phyloP scores from a whole-genome alignment of 2,797 vertebrate genomes.

The Cyclura pinguis region DNA sequence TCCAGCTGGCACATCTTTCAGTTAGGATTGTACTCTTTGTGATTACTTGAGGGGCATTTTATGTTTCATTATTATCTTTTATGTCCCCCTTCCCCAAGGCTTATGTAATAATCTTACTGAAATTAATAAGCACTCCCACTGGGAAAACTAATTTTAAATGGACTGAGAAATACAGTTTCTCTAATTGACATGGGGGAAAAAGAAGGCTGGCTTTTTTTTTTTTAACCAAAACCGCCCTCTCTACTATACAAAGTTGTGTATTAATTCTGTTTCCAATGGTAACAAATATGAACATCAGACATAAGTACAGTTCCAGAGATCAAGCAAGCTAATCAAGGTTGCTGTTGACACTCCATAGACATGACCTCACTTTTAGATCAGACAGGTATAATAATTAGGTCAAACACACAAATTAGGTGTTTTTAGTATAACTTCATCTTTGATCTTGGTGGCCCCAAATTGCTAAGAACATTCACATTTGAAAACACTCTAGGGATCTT shows the following conservation, averaged over 20 bases:
- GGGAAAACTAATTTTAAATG: constrained; percentile 14
- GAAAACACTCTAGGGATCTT: constrained; percentile 41
- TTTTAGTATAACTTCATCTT: not conserved
- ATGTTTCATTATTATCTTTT: not conserved
- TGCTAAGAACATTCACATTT: constrained; percentile 35
- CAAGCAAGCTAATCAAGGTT: not conserved
- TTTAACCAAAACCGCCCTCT: not conserved
- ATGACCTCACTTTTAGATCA: constrained; percentile 1
- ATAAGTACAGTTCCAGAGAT: constrained; percentile 3
- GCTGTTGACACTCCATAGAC: not conserved
- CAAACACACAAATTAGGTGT: constrained; percentile 36
- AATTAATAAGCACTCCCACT: constrained; percentile 21
- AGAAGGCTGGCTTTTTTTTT: not conserved
- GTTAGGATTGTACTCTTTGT: not conserved
- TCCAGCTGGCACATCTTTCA: no score
- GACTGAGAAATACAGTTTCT: not conserved
- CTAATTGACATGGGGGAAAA: not conserved
- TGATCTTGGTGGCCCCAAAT: constrained; percentile 41
- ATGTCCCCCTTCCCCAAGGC: not conserved
- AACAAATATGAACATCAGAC: not conserved
- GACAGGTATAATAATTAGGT: constrained; percentile 35
- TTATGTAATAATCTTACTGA: constrained; percentile 16
- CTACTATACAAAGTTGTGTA: not conserved
- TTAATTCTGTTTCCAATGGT: constrained; percentile 15
- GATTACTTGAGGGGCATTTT: not conserved